Conservation (phyloP, 2,888 invertebrate genomes). For the Dione juno region DNA sequence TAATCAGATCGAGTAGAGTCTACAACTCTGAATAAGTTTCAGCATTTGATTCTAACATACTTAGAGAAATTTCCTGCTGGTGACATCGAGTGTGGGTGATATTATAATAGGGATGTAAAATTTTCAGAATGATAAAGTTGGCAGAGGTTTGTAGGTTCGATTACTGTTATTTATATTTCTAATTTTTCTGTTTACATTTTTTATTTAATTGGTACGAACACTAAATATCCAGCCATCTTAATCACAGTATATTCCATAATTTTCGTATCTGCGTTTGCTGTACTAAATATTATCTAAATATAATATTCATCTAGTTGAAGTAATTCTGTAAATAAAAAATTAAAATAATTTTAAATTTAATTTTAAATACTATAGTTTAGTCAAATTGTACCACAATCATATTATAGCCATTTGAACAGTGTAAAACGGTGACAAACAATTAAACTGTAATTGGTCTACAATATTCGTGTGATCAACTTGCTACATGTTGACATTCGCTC, state of each 20-base stretch:
- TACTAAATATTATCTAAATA: no score
- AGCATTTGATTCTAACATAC: conserved; percentile 29
- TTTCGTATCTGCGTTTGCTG: no score
- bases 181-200: background rate
- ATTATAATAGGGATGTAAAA: background rate
- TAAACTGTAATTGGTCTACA: conserved; percentile 48
- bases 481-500: conserved; percentile 28
- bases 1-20: conserved; percentile 30
- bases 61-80: conserved; percentile 3
- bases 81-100: conserved; percentile 21
- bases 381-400: background rate
- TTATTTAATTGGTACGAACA: no score
- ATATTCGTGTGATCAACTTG: conserved; percentile 30
- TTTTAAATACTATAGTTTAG: no score
- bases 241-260: no score
- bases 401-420: background rate
- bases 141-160: background rate
- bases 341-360: no score
- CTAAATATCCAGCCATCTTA: no score
- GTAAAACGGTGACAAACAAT: conserved; percentile 44
- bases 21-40: conserved; percentile 32
- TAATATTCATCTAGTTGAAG: no score
- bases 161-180: background rate
- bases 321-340: no score
- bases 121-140: background rate